Base-by-base conservation (phyloP, 2,113 vertebrate genomes). In the Laterallus jamaicensis region DNA sequence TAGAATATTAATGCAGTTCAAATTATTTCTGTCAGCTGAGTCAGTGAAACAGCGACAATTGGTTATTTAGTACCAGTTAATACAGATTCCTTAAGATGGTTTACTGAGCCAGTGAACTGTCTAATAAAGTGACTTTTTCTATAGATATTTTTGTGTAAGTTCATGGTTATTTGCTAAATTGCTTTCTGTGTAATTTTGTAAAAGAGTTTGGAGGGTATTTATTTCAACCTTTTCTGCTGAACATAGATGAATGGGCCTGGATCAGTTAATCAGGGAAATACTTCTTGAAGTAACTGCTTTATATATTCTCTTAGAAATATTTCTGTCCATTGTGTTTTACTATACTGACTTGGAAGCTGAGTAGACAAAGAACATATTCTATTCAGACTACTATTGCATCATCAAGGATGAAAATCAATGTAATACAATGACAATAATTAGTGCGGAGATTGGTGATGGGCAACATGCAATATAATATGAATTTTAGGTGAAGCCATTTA, bases 31-130 rank as follows among this genome's bases (percentile, higher is more conserved):
- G 55, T 84, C 59, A 78, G 17, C 54, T 35, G 68, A 86, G 40
- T 35, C 40, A 50, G 50, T 66, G 40, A 66, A 55, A 82, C 6
- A 47, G 37, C 31, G 85, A 47, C 71, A 50, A 70, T 47, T 2
- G 5, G 32, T 82, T 86, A 66, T 22, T 80, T 74, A 59, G 11
- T 42, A 37, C 10, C 47, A 17, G 19, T 70, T 37, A 80, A 64
- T 47, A 47, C 64, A 93, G 64, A 59, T 62, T 74, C 71, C 54
- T 80, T 28, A 75, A 35, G 70, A 73, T 68, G 66, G 32, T 75
- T 90, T 93, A 82, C 62, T 93, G 90, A 93, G 47, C 66, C 62
- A 76, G 78, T 87, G 93, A 87, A 85, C 79, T 85, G 62, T 60
- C 35, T 79, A 71, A 91, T 94, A 67, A 79, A 73, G 19, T 56